Base-by-base conservation (phyloP, 2,888 invertebrate genomes). In the Theodoxus fluviatilis region DNA sequence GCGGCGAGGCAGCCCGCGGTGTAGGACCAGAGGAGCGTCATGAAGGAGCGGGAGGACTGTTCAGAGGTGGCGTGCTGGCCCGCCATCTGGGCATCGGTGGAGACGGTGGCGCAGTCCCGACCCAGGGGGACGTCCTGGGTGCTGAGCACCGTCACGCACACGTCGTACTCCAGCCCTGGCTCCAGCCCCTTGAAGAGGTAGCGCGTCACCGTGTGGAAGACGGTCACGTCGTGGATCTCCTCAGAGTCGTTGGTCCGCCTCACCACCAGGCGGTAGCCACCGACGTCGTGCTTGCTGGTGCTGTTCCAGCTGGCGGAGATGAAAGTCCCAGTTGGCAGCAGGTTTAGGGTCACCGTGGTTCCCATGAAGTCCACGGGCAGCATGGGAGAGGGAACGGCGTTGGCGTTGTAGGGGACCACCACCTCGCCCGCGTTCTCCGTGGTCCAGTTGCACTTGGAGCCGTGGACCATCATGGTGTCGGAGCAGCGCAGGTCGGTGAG, bases 1-100 rank as follows among this genome's bases (percentile, higher is more conserved):
- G 70, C 73, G 25, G 70, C 68, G 25, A 73, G 61, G 49, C 73
- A 68, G 18, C 73, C 73, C 2, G 66, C 28, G 12, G 67, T 68
- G 69, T 73, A 73, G 37, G 67, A 61, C 71, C 71, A 73, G 55
- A 73, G 31, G 18, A 73, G 67, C n/a, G 73, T 71, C 7, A 68
- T 33, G 63, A 73, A 69, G n/a, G n/a, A n/a, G n/a, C n/a, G n/a
- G n/a, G n/a, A n/a, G n/a, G n/a, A n/a, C n/a, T n/a, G 22, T 31
- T 28, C 28, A n/a, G 49, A 52, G n/a, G n/a, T n/a, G n/a, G n/a
- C n/a, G n/a, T n/a, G n/a, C 22, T 59, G 35, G 22, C 35, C 18
- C 1, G 18, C 28, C 3, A n/a, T 37, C 35, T 64, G 59, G 12
- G 67, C 63, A 18, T 65, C 57, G 3, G 71, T 73, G 28, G 40